A percentile compares a stretch with the other conserved stretches of the same genome.
phyloP scores from a whole-genome alignment of 2,797 vertebrate species.

The Megalops cyprinoides region DNA sequence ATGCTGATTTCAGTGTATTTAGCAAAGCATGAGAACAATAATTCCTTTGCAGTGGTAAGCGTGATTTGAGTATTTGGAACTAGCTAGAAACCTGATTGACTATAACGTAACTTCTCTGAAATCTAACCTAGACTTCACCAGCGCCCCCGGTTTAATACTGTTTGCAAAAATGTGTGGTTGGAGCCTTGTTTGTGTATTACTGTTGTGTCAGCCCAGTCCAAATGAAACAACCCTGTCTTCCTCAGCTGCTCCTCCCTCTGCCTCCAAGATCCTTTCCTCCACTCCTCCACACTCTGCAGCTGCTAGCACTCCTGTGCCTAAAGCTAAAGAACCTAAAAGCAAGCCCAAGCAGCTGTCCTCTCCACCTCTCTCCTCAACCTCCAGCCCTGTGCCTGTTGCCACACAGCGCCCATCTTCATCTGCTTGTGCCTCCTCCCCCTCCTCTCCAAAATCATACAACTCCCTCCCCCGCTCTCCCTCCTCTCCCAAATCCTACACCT shows the following conservation, averaged over 20 bases:
- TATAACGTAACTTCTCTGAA: background rate
- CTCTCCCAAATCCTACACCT: slow-evolving; percentile 27
- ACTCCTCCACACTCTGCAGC: slow-evolving; percentile 57
- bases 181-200: slow-evolving; percentile 6
- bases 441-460: slow-evolving; percentile 70
- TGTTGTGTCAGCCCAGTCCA: slow-evolving; percentile 29
- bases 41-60: background rate
- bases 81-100: background rate
- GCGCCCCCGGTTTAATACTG: slow-evolving; percentile 47
- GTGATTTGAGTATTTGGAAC: background rate
- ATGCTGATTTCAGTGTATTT: background rate
- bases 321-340: slow-evolving; percentile 77
- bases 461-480: background rate
- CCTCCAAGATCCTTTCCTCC: slow-evolving; percentile 42
- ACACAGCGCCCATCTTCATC: slow-evolving; percentile 76
- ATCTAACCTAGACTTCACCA: background rate
- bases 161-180: slow-evolving; percentile 67
- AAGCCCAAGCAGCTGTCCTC: slow-evolving; percentile 47
- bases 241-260: slow-evolving; percentile 72
- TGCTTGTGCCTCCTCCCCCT: slow-evolving; percentile 71
- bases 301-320: slow-evolving; percentile 66
- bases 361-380: slow-evolving; percentile 66
- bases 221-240: slow-evolving; percentile 63
- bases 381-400: slow-evolving; percentile 71
- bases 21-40: background rate